Evolutionary conservation across 2,888 invertebrate genomes (phyloP).

Genomic region (Agapostemon virescens): DNA sequence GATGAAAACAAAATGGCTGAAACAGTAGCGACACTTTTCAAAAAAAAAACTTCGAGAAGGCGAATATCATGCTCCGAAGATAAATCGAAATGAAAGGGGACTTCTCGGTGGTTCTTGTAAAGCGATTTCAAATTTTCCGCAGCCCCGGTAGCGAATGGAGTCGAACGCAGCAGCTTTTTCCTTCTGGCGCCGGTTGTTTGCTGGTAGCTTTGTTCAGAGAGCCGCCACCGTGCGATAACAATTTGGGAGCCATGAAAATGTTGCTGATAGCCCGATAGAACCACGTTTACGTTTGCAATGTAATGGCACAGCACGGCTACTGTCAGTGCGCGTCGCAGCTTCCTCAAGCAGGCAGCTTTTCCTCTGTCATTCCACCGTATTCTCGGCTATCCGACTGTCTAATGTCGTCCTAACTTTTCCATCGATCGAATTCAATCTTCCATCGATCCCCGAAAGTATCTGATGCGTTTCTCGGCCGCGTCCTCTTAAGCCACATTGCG

Average conservation of each 20-base stretch:
- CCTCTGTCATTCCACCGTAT: not conserved
- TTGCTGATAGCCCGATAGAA: slow-evolving; percentile 29
- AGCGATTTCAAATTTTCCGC: not conserved
- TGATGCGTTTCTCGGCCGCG: not conserved
- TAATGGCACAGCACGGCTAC: not conserved
- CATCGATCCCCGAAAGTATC: not conserved
- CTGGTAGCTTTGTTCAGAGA: slow-evolving; percentile 46
- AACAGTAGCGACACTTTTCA: no score
- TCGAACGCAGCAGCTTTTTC: not conserved
- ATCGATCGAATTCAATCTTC: not conserved
- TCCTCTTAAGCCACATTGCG: not conserved
- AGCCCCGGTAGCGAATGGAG: not conserved
- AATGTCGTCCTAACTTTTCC: not conserved
- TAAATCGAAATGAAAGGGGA: no score
- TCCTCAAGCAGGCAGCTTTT: not conserved
- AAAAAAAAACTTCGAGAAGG: no score
- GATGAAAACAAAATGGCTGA: no score
- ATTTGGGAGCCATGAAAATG: slow-evolving; percentile 26
- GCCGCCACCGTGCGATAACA: slow-evolving; percentile 46
- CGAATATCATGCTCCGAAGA: no score
- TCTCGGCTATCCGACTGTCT: not conserved
- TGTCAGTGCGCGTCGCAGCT: slow-evolving; percentile 5
- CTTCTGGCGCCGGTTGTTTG: slow-evolving; percentile 44
- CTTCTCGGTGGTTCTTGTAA: no score
- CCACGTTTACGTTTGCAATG: slow-evolving; percentile 17